phyloP scores from a whole-genome alignment of 2,113 vertebrate species.

The Australoheros scitulus region DNA sequence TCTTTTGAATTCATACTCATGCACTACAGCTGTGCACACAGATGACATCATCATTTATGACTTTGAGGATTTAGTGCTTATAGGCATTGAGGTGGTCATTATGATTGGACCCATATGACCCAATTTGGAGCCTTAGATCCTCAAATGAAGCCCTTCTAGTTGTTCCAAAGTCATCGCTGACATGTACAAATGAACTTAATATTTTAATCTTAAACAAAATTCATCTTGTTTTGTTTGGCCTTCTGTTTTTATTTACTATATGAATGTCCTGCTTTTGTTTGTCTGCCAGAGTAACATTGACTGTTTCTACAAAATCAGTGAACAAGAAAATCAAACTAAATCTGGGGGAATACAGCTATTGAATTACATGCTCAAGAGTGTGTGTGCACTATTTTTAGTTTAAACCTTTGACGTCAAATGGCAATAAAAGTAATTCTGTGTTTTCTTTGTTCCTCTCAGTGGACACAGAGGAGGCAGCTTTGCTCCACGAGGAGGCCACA shows the following conservation, averaged over 20 bases:
- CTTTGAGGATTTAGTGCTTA: background rate
- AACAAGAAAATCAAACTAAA: background rate
- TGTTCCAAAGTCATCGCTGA: background rate
- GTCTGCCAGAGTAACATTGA: background rate
- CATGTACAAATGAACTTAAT: background rate
- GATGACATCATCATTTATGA: background rate
- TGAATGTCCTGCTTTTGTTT: too few species aligned
- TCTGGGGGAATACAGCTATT: background rate
- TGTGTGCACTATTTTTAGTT: background rate
- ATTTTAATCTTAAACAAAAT: background rate
- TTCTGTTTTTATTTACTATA: background rate
- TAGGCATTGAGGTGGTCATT: background rate
- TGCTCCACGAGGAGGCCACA: slow-evolving; percentile 97
- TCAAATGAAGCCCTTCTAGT: too few species aligned
- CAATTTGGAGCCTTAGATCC: too few species aligned
- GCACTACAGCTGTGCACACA: background rate
- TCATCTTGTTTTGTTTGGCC: background rate
- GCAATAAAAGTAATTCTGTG: background rate
- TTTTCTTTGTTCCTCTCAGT: slow-evolving; percentile 75
- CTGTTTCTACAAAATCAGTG: background rate
- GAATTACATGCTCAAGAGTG: background rate
- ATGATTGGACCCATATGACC: background rate
- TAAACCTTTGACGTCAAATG: background rate
- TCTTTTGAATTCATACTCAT: background rate
- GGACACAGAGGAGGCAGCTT: slow-evolving; percentile 95